A percentile compares a stretch with the other conserved stretches of the same genome.
Evolutionary conservation across 2,888 invertebrate genomes (phyloP).

Genomic region (Agonopterix arenella): DNA sequence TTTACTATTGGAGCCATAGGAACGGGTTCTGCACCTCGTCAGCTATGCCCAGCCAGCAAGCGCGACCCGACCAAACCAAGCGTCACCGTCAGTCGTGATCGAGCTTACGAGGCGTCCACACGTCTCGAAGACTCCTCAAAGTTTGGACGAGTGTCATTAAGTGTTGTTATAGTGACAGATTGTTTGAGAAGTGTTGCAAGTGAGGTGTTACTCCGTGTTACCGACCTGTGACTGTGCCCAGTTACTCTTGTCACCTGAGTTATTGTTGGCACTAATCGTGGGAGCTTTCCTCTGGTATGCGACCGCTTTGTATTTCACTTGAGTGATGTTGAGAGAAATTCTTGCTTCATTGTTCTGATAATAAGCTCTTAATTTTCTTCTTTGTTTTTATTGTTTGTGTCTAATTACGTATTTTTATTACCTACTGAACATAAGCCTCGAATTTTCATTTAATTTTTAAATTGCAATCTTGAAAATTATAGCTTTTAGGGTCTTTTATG

Average conservation of each 20-base stretch:
- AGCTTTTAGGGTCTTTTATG: no score
- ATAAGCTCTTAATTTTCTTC: neutral
- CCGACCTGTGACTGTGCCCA: neutral
- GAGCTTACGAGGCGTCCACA: constrained; percentile 25
- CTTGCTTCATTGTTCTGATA: constrained; percentile 14
- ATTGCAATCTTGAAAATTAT: no score
- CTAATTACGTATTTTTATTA: no score
- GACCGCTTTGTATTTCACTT: constrained; percentile 27
- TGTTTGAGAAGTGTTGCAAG: constrained; percentile 28
- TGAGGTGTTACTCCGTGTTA: constrained; percentile 18
- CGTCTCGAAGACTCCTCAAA: constrained; percentile 17
- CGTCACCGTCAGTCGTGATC: constrained; percentile 30
- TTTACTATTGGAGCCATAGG: constrained; percentile 25
- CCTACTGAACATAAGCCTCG: constrained; percentile 26
- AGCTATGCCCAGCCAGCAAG: neutral
- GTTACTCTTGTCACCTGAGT: neutral
- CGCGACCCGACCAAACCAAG: constrained; percentile 14
- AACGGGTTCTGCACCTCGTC: constrained; percentile 33
- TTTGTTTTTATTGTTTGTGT: no score
- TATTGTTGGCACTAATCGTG: constrained; percentile 30
- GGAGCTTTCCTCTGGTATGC: constrained; percentile 54
- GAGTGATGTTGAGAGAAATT: constrained; percentile 29
- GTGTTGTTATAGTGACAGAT: constrained; percentile 37
- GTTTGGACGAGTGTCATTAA: constrained; percentile 26
- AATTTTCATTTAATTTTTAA: no score